Base-by-base conservation (phyloP, 92 coral and sea anemone species). In the Palythoa caribaeorum region DNA sequence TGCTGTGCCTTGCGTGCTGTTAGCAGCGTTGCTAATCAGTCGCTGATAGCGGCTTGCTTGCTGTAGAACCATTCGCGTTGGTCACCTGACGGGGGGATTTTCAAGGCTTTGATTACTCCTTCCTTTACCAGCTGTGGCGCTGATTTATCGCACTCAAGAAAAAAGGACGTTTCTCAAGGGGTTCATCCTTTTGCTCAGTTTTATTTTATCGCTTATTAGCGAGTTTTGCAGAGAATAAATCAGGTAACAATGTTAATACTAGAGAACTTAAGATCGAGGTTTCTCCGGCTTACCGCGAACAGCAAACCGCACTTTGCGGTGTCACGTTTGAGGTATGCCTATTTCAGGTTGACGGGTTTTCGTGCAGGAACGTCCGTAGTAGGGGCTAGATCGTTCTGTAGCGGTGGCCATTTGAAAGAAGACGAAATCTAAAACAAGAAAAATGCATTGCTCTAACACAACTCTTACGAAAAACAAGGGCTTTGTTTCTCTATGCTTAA, bases 131-230 rank as follows among this genome's bases (percentile, higher is more conserved):
- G 75, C 53, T 20, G 47, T 13, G 21, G 44, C 15, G 20, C 10
- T 19, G 38, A 13, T 48, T 63, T 5, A 5, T 50, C 13, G 71
- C 6, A 54, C 63, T 11, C 48, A 15, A 21, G 36, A 12, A 77
- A 19, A 68, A 39, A n/a, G 44, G 53, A 35, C 48, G 76, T 19
- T 66, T 21, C 73, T 17, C 10, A n/a, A 38, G 39, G 38, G 10
- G 47, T 36, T 54, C 36, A 6, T 38, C 73, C 54, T 39, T 68
- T 9, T 28, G 38, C 38, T 53, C 59, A 81, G 59, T 47, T 63
- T 47, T 52, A 63, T 50, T 80, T 81, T 81, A 81, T 81, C 86
- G 76, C 37, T 21, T 63, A 52, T 81, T 44, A 12, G 36, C 60
- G n/a, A 68, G 48, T 47, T 36, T 65, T 55, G 57, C 52, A 38